Percentiles rank a stretch among this genome's conserved stretches.
Evolutionary conservation across 2,888 invertebrate species (phyloP).

Genomic region (Anodontia alba): DNA sequence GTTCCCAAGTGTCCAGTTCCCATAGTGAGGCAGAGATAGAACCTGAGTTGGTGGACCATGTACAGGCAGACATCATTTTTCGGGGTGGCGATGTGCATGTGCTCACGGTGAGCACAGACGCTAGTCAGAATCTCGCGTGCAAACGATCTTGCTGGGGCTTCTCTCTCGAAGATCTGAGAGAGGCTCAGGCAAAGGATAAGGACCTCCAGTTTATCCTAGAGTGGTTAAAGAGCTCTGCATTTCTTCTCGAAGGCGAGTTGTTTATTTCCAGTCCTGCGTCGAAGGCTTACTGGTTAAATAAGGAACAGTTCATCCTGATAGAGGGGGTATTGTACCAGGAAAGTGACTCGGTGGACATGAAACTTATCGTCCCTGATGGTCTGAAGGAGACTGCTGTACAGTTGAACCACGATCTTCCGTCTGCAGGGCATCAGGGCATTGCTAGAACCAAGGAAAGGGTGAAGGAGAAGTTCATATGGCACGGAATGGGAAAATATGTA

Average conservation of each 20-base stretch:
- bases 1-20: too few species aligned
- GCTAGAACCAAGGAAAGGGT: constrained; percentile 9
- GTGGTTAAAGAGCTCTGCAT: not conserved
- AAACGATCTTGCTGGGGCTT: not conserved
- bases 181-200: not conserved
- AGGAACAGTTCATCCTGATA: constrained; percentile 1
- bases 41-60: too few species aligned
- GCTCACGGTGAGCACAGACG: not conserved
- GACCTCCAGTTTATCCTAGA: constrained; percentile 8
- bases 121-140: not conserved
- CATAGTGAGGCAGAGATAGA: too few species aligned
- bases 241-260: constrained; percentile 10
- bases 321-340: not conserved
- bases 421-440: constrained; percentile 29
- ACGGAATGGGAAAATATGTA: not conserved
- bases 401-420: constrained; percentile 11
- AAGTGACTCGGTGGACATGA: not conserved
- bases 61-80: too few species aligned
- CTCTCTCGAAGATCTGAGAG: not conserved
- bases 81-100: not conserved
- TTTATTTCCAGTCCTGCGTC: constrained; percentile 8
- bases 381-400: not conserved
- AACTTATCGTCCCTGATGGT: constrained; percentile 1
- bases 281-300: constrained; percentile 21
- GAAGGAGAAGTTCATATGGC: constrained; percentile 21